phyloP scores from a whole-genome alignment of 2,113 vertebrate genomes.

The Notarius quadriscutis region DNA sequence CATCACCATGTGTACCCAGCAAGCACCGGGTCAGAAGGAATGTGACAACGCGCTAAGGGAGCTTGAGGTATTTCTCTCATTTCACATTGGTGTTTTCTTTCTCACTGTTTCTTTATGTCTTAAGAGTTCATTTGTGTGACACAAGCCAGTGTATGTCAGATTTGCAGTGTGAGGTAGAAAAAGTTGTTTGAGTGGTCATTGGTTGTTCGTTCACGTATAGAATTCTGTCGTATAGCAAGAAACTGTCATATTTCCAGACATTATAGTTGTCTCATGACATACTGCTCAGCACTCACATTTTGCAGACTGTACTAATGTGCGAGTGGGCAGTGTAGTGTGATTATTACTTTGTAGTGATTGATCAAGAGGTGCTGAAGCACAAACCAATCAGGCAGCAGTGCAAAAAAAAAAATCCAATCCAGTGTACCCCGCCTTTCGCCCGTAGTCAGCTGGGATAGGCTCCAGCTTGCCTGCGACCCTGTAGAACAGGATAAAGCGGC shows the following conservation, averaged over 20 bases:
- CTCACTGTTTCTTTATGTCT: not conserved
- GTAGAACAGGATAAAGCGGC: too few relatives aligned
- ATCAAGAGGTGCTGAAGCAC: not conserved
- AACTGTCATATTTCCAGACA: not conserved
- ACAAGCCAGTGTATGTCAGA: not conserved
- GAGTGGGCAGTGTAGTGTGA: not conserved
- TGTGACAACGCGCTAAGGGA: constrained; percentile 94
- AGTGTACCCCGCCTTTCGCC: too few relatives aligned
- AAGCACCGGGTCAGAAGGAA: constrained; percentile 94
- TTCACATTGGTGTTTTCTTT: not conserved
- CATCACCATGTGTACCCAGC: constrained; percentile 97
- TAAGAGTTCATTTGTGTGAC: constrained; percentile 10
- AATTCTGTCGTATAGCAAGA: not conserved
- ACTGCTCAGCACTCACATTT: not conserved
- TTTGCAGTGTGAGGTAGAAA: not conserved
- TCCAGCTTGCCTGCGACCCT: too few relatives aligned
- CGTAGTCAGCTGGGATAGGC: too few relatives aligned
- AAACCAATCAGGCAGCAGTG: not conserved
- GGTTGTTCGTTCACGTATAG: not conserved
- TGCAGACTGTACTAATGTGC: not conserved
- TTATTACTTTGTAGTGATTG: not conserved
- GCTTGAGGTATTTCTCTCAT: constrained; percentile 78
- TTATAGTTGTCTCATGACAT: not conserved
- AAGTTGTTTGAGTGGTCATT: constrained; percentile 1
- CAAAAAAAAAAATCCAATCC: not conserved